Conservation (phyloP, 92 coral and sea anemone genomes). For the Actinostola sp. region DNA sequence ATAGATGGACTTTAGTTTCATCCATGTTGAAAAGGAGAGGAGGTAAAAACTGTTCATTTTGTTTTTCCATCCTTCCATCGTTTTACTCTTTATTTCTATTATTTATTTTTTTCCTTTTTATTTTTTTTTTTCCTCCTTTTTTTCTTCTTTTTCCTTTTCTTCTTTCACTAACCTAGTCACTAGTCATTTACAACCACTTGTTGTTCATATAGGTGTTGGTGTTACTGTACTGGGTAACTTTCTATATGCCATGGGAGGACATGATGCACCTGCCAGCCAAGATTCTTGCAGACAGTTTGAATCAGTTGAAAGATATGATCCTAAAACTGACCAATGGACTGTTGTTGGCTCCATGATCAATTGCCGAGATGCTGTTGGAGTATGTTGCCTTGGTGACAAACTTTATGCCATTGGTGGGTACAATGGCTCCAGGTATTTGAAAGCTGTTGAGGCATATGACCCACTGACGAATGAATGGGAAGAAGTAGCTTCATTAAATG, state of each 20-base stretch:
- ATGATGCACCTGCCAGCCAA: slow-evolving; percentile 99
- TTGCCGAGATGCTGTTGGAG: slow-evolving; percentile 99
- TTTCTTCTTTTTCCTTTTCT: background rate
- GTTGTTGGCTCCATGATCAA: slow-evolving; percentile 95
- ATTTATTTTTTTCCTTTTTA: background rate
- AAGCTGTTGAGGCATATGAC: slow-evolving; percentile 95
- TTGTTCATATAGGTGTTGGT: slow-evolving; percentile 72
- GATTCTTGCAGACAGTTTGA: slow-evolving; percentile 96
- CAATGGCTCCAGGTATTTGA: slow-evolving; percentile 87
- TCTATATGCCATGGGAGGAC: slow-evolving; percentile 98
- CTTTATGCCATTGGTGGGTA: slow-evolving; percentile 97
- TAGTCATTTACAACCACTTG: too few species aligned
- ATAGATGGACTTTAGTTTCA: slow-evolving; percentile 90
- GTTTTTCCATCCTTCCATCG: background rate
- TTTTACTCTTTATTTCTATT: background rate
- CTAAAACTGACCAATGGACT: slow-evolving; percentile 99
- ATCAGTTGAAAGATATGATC: slow-evolving; percentile 96
- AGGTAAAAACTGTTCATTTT: slow-evolving; percentile 55
- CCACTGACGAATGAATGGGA: slow-evolving; percentile 94
- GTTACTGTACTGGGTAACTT: slow-evolving; percentile 94
- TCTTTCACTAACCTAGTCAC: background rate
- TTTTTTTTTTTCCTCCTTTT: background rate
- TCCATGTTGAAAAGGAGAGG: slow-evolving; percentile 97
- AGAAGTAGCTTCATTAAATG: slow-evolving; percentile 83
- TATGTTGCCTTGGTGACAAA: slow-evolving; percentile 90